Evolutionary conservation across 2,797 vertebrate genomes (phyloP), one percentile per base, ranked within the genome.

Genomic region (Schizopygopsis malacanthus): DNA sequence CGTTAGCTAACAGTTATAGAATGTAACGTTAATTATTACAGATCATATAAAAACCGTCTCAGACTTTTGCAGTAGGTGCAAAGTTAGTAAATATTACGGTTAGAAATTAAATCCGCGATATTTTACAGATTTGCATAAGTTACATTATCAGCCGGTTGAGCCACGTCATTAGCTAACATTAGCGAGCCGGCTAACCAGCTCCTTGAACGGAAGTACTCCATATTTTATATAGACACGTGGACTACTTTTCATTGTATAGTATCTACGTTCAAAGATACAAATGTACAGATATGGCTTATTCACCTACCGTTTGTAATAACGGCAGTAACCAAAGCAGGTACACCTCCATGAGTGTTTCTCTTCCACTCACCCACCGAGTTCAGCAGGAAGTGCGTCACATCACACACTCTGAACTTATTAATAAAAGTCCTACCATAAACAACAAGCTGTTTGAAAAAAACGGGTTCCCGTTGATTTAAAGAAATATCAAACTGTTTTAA

Each of bases 291-390:
- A 10, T 1, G 37, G 0, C 85, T 41, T 50, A 47, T 71, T 82
- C 88, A 93, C 92, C 94, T 91, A 96, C 96, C 94, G 94, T 94
- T 86, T 96, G 92, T 86, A 96, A 81, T 28, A 96, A 73, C 18
- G 95, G 94, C 3, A 96, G 73, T 3, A 96, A 91, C 95, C 95
- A 96, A 47, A 96, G 82, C 45, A 96, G 89, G 84, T 93, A 95
- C 1, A 94, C 93, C 88, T 96, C 95, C 96, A 96, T 96, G 91
- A 94, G 77, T 41, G 89, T 52, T 28, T 85, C 89, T 92, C 90
- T 91, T 90, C 90, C 85, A 87, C 81, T 90, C 52, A 25, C n/a
- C n/a, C 59, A 9, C 28, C 52, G 5, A 10, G 45, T 22, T 41
- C 15, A 52, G 20, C 65, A 52, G 82, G 72, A 85, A 81, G 45